Evolutionary conservation across 2,797 vertebrate species (phyloP).

Genomic region (Sphenopsis melanotis): DNA sequence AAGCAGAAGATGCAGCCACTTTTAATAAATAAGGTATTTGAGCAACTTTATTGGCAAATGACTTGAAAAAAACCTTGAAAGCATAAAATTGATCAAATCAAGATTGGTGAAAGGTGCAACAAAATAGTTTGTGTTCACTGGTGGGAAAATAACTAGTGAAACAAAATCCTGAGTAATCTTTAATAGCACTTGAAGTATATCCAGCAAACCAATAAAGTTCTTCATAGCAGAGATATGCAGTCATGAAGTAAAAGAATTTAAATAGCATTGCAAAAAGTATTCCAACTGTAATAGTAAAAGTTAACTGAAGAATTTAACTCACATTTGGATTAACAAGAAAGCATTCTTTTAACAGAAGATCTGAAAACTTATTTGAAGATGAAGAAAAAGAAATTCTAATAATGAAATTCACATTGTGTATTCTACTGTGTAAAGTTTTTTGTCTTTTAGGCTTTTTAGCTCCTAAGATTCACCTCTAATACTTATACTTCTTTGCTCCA

Average conservation of each 20-base stretch:
- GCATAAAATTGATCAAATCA: conserved; percentile 22
- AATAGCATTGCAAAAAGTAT: neutral
- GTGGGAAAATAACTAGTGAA: conserved; percentile 33
- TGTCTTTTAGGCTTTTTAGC: neutral
- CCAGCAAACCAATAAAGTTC: conserved; percentile 8
- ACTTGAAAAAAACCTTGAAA: conserved; percentile 19
- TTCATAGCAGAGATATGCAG: neutral
- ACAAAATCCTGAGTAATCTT: conserved; percentile 24
- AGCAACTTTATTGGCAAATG: conserved; percentile 28
- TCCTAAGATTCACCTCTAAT: neutral
- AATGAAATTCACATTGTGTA: neutral
- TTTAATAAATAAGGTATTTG: conserved; percentile 34
- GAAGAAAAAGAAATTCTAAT: neutral
- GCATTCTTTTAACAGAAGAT: neutral
- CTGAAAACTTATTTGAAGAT: neutral
- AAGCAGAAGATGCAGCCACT: conserved; percentile 29
- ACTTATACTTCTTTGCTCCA: neutral
- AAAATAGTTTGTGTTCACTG: conserved; percentile 11
- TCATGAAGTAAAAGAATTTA: conserved; percentile 24
- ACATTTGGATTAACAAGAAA: neutral
- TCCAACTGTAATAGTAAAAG: neutral
- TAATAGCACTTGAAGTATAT: conserved; percentile 11
- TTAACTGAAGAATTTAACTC: neutral
- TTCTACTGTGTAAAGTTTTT: neutral
- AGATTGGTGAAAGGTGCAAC: neutral